A percentile compares a stretch with the other conserved stretches of the same genome.
These are phyloP conservation scores for Phrynocephalus versicolor DNA, from an alignment of 2,113 vertebrate genomes.

Conservation along the genomic window DNA sequence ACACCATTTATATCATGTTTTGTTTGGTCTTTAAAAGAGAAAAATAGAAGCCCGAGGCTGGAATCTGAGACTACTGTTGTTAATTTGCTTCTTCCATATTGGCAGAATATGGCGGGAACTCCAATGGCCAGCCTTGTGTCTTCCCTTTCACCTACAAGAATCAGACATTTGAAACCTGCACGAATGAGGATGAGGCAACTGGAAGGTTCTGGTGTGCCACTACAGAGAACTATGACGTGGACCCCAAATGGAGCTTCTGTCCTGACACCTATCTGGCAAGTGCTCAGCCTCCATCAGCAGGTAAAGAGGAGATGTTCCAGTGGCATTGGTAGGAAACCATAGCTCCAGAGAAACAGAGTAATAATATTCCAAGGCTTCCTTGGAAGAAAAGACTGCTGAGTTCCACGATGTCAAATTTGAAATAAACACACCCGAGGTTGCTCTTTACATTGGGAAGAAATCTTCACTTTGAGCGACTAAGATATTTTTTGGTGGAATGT, in stretches of 20 bases:
- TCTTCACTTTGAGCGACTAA: no score
- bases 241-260: constrained; percentile 79
- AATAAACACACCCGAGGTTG: no score
- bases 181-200: constrained; percentile 74
- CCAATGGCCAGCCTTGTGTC: constrained; percentile 45
- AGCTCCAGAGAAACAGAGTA: no score
- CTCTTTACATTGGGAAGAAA: no score
- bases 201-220: constrained; percentile 82
- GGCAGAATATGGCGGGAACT: neutral
- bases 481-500: no score
- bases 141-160: constrained; percentile 78
- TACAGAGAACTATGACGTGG: constrained; percentile 75
- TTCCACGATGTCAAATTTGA: no score
- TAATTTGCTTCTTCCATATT: neutral
- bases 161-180: constrained; percentile 72
- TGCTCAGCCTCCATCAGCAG: no score
- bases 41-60: neutral
- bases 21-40: neutral
- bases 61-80: neutral
- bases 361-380: no score
- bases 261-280: constrained; percentile 27
- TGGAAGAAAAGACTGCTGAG: no score
- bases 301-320: no score
- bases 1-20: neutral
- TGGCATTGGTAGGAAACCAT: no score